Base-by-base conservation (phyloP, 2,797 vertebrate genomes). In the Enteromius treurensis region DNA sequence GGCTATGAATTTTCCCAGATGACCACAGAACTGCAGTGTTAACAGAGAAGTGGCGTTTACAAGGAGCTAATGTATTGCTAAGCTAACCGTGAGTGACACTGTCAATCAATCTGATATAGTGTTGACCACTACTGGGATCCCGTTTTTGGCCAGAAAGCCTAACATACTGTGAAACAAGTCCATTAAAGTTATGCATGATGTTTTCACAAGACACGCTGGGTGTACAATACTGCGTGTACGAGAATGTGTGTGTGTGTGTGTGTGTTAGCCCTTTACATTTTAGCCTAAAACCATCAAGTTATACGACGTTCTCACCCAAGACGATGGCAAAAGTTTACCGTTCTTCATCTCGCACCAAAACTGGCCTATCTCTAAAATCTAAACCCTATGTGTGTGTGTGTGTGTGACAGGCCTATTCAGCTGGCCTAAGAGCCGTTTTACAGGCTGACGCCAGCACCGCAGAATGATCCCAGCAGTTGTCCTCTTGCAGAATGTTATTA, bases 401-500 rank as follows among this genome's bases (percentile, higher is more conserved):
- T 9, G 68, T 45, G 37, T n/a, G 79, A 91, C 86, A 82, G 92
- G 91, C 89, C 92, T 81, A 93, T 93, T 92, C 90, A 87, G 91
- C 90, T 91, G 94, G 91, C 88, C 93, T 92, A 86, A 95, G 95
- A 95, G 94, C 94, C 92, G 90, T 93, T 95, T 95, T 94, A 91
- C 95, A 95, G 92, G 95, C 95, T 93, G 94, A 93, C 92, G 88
- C 91, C 94, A 94, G 93, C 93, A 93, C 93, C 88, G 90, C 93
- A 95, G 94, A 96, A 90, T 92, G 94, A 93, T 93, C 96, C 90
- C 96, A 97, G 96, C 96, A 93, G 97, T 96, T 93, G 95, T 96
- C 94, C 95, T 94, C 91, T 92, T 90, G 90, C 94, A 94, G 92
- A 95, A 93, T 96, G 96, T 97, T 97, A 96, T 98, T 97, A 95